Conservation (phyloP, 2,888 invertebrate genomes). For the Orthosia gothica region DNA sequence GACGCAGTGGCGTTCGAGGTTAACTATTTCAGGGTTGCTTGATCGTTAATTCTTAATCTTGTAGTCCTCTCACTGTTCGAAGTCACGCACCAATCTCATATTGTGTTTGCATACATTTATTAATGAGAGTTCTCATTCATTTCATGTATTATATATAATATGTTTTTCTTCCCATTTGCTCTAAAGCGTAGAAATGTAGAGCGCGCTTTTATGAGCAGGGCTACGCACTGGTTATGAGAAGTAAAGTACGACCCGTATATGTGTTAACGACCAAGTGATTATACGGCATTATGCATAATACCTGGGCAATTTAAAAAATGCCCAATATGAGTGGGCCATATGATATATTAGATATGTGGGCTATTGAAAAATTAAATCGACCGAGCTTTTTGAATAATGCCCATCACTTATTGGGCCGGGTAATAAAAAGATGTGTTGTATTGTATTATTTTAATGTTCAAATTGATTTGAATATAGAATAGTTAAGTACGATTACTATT, state of each 20-base stretch:
- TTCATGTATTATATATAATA: neutral
- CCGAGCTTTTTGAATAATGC: no score
- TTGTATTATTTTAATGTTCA: no score
- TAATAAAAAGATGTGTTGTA: no score
- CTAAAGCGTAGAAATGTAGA: neutral
- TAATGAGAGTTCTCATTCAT: conserved; percentile 39
- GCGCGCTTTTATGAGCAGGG: conserved; percentile 1
- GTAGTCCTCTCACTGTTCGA: conserved; percentile 78
- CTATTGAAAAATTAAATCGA: no score
- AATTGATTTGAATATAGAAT: no score
- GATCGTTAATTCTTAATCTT: conserved; percentile 85
- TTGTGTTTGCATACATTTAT: conserved; percentile 71
- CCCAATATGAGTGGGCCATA: no score
- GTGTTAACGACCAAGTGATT: no score
- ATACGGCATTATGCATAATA: no score
- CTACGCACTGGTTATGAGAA: neutral
- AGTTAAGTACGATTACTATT: no score
- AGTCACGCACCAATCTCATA: conserved; percentile 81
- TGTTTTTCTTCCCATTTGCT: conserved; percentile 13
- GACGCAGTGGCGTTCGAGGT: conserved; percentile 83
- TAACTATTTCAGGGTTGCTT: conserved; percentile 85
- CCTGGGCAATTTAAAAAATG: no score
- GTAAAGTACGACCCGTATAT: neutral
- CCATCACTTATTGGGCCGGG: no score
- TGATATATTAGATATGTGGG: no score